Evolutionary conservation across 1,140 invertebrate species (phyloP).

Genomic region (Cydia amplana): DNA sequence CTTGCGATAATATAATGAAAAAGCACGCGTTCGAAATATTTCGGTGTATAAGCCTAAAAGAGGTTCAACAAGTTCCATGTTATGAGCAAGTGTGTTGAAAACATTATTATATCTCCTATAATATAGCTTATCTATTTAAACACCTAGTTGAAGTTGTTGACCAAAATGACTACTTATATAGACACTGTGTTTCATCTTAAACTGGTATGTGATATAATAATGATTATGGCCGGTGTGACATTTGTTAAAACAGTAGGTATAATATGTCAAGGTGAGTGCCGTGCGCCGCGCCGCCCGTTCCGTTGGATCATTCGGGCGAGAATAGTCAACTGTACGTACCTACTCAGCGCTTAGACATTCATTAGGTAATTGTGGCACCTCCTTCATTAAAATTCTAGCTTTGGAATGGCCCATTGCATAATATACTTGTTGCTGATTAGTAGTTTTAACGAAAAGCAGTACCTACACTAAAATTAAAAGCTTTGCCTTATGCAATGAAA

Average conservation of each 20-base stretch:
- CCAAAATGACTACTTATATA: neutral
- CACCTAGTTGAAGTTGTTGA: neutral
- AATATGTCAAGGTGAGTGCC: slow-evolving; percentile 44
- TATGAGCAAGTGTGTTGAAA: no score
- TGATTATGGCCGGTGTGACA: slow-evolving; percentile 33
- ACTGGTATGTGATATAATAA: slow-evolving; percentile 4
- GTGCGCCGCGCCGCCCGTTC: slow-evolving; percentile 20
- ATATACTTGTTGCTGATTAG: neutral
- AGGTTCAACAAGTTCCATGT: no score
- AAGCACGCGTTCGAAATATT: no score
- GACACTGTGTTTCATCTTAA: neutral
- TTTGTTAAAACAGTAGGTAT: slow-evolving; percentile 30
- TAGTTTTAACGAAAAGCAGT: neutral
- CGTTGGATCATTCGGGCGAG: slow-evolving; percentile 35
- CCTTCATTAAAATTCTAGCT: slow-evolving; percentile 4
- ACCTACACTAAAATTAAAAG: neutral
- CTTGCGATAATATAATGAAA: no score
- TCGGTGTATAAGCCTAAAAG: no score
- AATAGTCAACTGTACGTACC: neutral
- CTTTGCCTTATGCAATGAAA: no score
- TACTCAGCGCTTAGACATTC: neutral
- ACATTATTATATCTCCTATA: no score
- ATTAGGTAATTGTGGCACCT: slow-evolving; percentile 17
- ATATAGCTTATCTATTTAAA: neutral
- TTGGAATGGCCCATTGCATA: neutral